Conservation (phyloP, 1,140 invertebrate genomes). For the Papilio machaon region DNA sequence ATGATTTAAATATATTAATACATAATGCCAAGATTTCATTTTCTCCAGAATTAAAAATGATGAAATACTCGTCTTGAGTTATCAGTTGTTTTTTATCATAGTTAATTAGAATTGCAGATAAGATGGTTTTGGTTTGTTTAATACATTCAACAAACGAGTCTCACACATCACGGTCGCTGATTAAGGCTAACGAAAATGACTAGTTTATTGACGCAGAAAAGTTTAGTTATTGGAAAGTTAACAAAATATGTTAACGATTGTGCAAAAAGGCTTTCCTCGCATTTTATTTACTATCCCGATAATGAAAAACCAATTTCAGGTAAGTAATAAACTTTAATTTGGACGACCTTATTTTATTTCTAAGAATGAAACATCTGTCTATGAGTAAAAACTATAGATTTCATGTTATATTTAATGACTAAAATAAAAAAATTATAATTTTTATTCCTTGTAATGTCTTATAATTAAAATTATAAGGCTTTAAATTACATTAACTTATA, state of each 20-base stretch:
- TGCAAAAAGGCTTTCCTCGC: conserved; percentile 69
- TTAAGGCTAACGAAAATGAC: conserved; percentile 55
- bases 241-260: conserved; percentile 63
- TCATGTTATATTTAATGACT: not conserved
- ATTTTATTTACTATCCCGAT: conserved; percentile 75
- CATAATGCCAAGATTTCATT: not conserved
- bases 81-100: conserved; percentile 52
- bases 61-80: conserved; percentile 47
- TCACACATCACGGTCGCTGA: conserved; percentile 30
- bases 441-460: not conserved
- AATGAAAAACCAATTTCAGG: conserved; percentile 69
- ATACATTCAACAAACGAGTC: conserved; percentile 41
- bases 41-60: not conserved
- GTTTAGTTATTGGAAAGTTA: conserved; percentile 54
- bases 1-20: not conserved
- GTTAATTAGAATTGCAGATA: conserved; percentile 77
- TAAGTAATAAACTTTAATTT: conserved; percentile 48
- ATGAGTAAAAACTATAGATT: not conserved
- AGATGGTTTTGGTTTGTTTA: conserved; percentile 68
- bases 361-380: not conserved
- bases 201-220: conserved; percentile 57
- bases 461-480: not conserved
- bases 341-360: not conserved
- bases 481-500: not conserved
- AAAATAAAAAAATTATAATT: not conserved